These are phyloP conservation scores for Conops quadrifasciatus DNA, from an alignment of 2,888 invertebrate species.

Conservation along the genomic window DNA sequence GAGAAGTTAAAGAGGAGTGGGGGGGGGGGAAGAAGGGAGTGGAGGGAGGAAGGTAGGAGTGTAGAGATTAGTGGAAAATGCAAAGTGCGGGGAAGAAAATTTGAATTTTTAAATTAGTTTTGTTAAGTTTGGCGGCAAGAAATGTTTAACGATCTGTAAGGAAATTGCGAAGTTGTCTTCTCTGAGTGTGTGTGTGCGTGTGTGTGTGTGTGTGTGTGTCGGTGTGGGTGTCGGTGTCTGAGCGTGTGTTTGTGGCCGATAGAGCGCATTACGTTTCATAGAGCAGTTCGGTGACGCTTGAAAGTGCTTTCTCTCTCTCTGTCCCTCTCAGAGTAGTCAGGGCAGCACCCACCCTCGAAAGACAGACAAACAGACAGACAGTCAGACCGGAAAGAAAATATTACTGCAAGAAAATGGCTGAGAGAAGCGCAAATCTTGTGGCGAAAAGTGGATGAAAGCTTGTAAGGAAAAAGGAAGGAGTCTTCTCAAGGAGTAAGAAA, in stretches of 20 bases:
- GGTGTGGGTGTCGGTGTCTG: not conserved
- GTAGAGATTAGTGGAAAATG: conserved; percentile 39
- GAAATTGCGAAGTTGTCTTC: conserved; percentile 55
- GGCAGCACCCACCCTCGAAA: not conserved
- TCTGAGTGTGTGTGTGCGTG: not conserved
- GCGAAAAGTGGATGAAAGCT: conserved; percentile 13
- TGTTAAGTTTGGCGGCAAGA: conserved; percentile 55
- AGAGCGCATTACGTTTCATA: too few species aligned
- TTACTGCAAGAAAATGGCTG: conserved; percentile 27
- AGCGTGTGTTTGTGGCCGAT: too few species aligned
- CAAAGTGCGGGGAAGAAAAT: conserved; percentile 50
- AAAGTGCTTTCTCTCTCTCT: too few species aligned
- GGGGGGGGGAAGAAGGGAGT: not conserved
- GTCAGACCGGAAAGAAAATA: too few species aligned
- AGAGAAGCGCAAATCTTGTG: conserved; percentile 14
- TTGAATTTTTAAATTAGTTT: conserved; percentile 66
- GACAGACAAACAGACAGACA: not conserved
- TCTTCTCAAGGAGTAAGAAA: conserved; percentile 11
- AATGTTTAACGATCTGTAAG: conserved; percentile 63
- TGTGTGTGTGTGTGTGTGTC: not conserved
- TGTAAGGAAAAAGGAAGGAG: not conserved
- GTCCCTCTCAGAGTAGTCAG: too few species aligned
- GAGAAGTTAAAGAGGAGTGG: not conserved
- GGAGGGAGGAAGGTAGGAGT: conserved; percentile 39
- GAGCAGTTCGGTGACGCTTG: too few species aligned